Conservation (phyloP, 53 echinoderm and acorn worm genomes). For the Apostichopus leukothele region DNA sequence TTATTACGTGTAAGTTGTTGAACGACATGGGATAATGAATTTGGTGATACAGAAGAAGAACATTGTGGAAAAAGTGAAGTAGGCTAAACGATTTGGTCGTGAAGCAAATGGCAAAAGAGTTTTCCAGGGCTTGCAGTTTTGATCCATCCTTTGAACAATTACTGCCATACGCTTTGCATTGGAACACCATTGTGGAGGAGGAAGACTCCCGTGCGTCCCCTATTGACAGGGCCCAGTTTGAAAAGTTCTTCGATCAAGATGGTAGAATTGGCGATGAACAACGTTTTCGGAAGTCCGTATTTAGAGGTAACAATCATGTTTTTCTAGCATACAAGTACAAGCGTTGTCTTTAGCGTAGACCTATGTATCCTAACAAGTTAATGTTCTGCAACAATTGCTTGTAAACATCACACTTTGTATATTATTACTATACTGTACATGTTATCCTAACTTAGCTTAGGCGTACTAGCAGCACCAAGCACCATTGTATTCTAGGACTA, state of each 20-base stretch:
- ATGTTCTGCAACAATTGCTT: no score
- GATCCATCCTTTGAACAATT: constrained; percentile 92
- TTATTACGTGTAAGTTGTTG: not conserved
- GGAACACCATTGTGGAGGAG: constrained; percentile 59
- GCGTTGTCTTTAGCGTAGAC: no score
- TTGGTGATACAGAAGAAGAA: not conserved
- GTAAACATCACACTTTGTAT: no score
- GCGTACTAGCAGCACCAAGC: no score
- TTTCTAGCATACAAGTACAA: no score
- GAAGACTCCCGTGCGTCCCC: constrained; percentile 65
- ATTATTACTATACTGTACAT: no score
- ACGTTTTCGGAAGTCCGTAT: constrained; percentile 86
- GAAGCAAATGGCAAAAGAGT: constrained; percentile 59
- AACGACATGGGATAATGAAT: not conserved
- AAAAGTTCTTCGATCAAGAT: constrained; percentile 81
- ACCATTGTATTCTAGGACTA: no score
- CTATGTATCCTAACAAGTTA: no score
- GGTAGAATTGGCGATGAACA: constrained; percentile 92
- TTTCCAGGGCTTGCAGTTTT: constrained; percentile 85
- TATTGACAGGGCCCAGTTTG: constrained; percentile 75
- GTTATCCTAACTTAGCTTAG: no score
- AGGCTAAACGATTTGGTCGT: not conserved
- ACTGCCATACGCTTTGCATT: constrained; percentile 72
- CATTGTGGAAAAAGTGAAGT: not conserved
- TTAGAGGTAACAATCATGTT: constrained; percentile 64